These are phyloP conservation scores for Nyctalus aviator DNA, from an alignment of 2,797 vertebrate species.

Conservation along the genomic window DNA sequence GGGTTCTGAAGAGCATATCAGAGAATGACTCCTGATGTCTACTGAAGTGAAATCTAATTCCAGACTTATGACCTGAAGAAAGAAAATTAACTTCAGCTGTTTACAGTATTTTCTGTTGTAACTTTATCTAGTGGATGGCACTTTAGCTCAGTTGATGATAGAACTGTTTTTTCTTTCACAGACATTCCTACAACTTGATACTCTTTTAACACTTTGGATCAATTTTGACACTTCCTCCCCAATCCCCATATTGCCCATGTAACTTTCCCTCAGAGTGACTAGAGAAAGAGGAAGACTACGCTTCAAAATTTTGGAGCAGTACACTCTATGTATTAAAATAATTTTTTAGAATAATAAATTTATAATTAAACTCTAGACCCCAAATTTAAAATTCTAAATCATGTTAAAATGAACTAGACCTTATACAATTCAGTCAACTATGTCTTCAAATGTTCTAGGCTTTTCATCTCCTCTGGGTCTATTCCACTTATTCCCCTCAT, in stretches of 20 bases:
- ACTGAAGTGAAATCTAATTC: not conserved
- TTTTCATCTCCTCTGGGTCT: not conserved
- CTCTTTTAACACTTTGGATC: not conserved
- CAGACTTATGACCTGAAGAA: not conserved
- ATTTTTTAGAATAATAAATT: slow-evolving; percentile 3
- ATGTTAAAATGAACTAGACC: not conserved
- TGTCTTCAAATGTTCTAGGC: not conserved
- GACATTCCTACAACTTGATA: not conserved
- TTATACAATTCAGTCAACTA: not conserved
- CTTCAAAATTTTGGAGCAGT: not conserved
- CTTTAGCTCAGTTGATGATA: not conserved
- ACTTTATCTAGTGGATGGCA: not conserved
- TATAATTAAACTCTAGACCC: not conserved
- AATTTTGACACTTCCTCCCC: not conserved
- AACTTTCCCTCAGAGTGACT: not conserved
- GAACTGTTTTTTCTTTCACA: not conserved
- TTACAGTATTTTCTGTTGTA: not conserved
- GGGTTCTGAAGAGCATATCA: not conserved
- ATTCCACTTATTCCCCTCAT: not conserved
- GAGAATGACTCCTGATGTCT: not conserved
- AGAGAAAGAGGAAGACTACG: not conserved
- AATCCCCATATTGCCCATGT: not conserved
- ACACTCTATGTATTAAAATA: not conserved
- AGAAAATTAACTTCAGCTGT: not conserved
- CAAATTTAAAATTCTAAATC: slow-evolving; percentile 35